Conservation (phyloP, 2,113 vertebrate species). For the Pachypanchax playfairii region DNA sequence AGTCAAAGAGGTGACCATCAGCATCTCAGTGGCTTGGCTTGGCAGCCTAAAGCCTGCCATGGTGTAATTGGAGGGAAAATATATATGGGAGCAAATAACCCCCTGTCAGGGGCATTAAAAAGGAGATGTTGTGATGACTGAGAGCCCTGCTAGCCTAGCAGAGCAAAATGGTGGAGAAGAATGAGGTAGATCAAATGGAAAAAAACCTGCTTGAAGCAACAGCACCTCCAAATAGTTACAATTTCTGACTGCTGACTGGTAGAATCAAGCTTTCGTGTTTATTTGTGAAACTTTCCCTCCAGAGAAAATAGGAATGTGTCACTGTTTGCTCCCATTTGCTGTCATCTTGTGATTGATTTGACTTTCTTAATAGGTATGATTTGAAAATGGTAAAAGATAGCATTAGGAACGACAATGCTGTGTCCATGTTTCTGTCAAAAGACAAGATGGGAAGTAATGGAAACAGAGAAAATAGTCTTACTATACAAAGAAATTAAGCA, state of each 20-base stretch:
- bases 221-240: slow-evolving; percentile 74
- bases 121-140: slow-evolving; percentile 79
- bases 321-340: slow-evolving; percentile 40
- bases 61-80: slow-evolving; percentile 86
- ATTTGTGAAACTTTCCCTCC: slow-evolving; percentile 62
- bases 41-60: slow-evolving; percentile 80
- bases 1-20: slow-evolving; percentile 84
- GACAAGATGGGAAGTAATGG: slow-evolving; percentile 34
- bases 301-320: slow-evolving; percentile 48
- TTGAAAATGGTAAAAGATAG: slow-evolving; percentile 60
- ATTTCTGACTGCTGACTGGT: slow-evolving; percentile 78
- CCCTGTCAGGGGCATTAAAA: slow-evolving; percentile 85
- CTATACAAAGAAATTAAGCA: slow-evolving; percentile 6
- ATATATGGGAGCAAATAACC: slow-evolving; percentile 87
- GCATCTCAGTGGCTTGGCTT: slow-evolving; percentile 70
- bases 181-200: slow-evolving; percentile 78
- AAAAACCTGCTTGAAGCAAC: slow-evolving; percentile 63
- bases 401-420: slow-evolving; percentile 54
- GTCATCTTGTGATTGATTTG: slow-evolving; percentile 57
- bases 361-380: slow-evolving; percentile 55
- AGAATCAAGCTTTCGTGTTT: slow-evolving; percentile 52
- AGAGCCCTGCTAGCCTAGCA: slow-evolving; percentile 70
- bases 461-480: slow-evolving; percentile 32
- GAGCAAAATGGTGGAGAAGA: slow-evolving; percentile 79
- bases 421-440: slow-evolving; percentile 41